Percentiles rank a stretch among this genome's conserved stretches.
phyloP scores from a whole-genome alignment of 2,797 vertebrate genomes.

The Crocidura indochinensis region DNA sequence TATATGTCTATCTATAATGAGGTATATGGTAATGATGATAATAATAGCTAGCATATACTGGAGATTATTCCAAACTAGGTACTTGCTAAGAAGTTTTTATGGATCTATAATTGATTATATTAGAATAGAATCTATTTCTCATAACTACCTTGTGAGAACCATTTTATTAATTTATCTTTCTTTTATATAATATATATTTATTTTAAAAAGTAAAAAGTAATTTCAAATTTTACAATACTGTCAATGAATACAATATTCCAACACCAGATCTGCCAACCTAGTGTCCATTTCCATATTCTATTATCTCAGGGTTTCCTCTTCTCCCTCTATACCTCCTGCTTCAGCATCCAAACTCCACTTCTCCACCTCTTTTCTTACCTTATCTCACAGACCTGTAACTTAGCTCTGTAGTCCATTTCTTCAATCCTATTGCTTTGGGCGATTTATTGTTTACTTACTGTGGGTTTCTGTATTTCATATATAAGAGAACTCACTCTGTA shows the following conservation, averaged over 20 bases:
- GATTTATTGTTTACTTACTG: background rate
- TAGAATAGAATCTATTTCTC: constrained; percentile 62
- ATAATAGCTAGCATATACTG: background rate
- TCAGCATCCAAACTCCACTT: background rate
- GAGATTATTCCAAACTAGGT: constrained; percentile 4
- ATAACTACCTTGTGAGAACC: background rate
- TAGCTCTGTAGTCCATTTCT: no score
- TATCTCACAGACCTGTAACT: no score
- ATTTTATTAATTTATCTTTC: constrained; percentile 11
- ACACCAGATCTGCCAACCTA: no score
- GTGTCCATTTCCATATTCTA: no score
- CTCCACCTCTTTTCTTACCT: no score
- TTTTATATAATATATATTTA: background rate
- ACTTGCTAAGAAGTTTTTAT: background rate
- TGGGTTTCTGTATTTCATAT: background rate
- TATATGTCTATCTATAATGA: background rate
- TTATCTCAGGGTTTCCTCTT: no score
- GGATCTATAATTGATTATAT: background rate
- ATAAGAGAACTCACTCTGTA: background rate
- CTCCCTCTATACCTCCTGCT: no score
- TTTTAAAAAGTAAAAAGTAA: background rate
- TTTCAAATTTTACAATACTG: no score
- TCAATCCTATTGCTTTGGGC: no score
- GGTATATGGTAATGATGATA: background rate
- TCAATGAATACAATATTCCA: no score